phyloP scores from a whole-genome alignment of 2,797 vertebrate genomes.

The Parotocinclus haroldoi region DNA sequence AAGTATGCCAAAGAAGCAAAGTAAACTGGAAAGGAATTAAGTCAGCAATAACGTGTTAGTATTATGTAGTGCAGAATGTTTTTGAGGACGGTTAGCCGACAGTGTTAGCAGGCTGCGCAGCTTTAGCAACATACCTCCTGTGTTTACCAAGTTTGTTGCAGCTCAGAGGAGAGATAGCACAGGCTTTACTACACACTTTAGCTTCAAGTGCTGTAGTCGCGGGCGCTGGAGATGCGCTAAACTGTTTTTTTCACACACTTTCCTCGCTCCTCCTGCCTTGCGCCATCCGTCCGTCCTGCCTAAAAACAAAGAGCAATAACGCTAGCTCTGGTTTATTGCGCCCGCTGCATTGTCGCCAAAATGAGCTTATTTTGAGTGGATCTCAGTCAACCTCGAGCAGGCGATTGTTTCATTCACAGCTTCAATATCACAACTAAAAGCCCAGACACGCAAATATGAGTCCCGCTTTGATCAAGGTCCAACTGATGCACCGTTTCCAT shows the following conservation, averaged over 20 bases:
- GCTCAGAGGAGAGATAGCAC: constrained; percentile 56
- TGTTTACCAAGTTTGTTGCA: constrained; percentile 76
- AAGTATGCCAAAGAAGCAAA: neutral
- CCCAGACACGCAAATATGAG: constrained; percentile 42
- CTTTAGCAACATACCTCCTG: constrained; percentile 52
- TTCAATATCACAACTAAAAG: constrained; percentile 20
- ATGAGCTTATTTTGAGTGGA: constrained; percentile 72
- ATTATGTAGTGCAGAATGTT: neutral
- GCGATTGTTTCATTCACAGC: constrained; percentile 56
- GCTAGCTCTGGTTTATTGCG: constrained; percentile 71
- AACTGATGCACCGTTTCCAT: constrained; percentile 55
- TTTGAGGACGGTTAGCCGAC: constrained; percentile 4
- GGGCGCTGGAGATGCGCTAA: constrained; percentile 4
- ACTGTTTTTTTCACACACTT: constrained; percentile 30
- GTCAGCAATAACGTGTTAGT: neutral
- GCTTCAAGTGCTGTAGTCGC: constrained; percentile 27
- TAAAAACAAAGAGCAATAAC: constrained; percentile 79
- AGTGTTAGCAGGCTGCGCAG: constrained; percentile 39
- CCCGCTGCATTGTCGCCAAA: constrained; percentile 66
- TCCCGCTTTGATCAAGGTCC: constrained; percentile 33
- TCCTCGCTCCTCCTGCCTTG: constrained; percentile 27
- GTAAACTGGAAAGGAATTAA: neutral
- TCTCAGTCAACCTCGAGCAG: constrained; percentile 64
- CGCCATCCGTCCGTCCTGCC: constrained; percentile 56
- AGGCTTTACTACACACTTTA: constrained; percentile 57